A percentile compares a stretch with the other conserved stretches of the same genome.
These are phyloP conservation scores for Podarcis muralis DNA, from an alignment of 2,113 vertebrate genomes.

Conservation along the genomic window DNA sequence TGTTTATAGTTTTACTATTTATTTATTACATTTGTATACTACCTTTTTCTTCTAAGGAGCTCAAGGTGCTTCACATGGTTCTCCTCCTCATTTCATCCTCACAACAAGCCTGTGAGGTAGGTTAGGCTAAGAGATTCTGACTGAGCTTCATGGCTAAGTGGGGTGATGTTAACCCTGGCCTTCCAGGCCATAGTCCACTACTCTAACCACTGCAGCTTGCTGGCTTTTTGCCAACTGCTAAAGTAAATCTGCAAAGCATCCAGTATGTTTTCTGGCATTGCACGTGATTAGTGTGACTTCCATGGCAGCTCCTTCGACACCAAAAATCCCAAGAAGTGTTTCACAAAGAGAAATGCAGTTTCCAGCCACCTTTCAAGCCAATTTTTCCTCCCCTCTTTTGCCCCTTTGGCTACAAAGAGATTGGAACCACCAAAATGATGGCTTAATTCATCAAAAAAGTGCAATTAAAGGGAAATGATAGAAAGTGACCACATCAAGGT, in stretches of 20 bases:
- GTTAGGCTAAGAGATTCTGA: background rate
- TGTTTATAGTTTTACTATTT: background rate
- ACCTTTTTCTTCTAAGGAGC: too few species aligned
- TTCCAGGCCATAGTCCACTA: background rate
- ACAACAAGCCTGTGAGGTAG: too few species aligned
- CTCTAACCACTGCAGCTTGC: background rate
- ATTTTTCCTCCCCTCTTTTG: conserved; percentile 24
- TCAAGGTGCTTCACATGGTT: too few species aligned
- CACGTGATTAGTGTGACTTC: conserved; percentile 55
- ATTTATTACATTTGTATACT: too few species aligned
- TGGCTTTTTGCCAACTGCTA: background rate
- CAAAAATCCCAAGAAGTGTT: conserved; percentile 63
- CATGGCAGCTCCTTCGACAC: conserved; percentile 51
- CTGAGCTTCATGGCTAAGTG: background rate
- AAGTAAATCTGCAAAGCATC: background rate
- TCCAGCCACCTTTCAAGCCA: conserved; percentile 57
- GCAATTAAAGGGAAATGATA: conserved; percentile 60
- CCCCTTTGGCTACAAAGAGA: conserved; percentile 56
- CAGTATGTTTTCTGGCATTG: conserved; percentile 42
- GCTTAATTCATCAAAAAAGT: conserved; percentile 50
- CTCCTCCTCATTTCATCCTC: background rate
- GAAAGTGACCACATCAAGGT: conserved; percentile 45
- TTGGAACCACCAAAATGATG: conserved; percentile 50
- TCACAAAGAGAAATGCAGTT: conserved; percentile 63
- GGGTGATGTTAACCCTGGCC: background rate